phyloP scores from a whole-genome alignment of 2,888 invertebrate genomes.

The Cosmopolites sordidus region DNA sequence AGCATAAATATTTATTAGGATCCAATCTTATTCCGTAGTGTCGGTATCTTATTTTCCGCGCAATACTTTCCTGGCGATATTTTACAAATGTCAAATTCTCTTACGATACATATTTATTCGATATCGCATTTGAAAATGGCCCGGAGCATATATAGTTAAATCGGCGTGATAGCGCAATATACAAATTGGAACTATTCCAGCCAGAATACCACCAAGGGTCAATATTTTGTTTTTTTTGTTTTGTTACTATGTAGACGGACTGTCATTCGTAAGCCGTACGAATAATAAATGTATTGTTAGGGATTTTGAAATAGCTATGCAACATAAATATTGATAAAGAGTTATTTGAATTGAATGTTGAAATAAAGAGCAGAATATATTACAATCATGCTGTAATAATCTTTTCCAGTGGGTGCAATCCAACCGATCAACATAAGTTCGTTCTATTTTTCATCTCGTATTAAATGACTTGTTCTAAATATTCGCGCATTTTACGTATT shows the following conservation, averaged over 20 bases:
- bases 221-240: conserved; percentile 2
- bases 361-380: too few species aligned
- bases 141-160: conserved; percentile 9
- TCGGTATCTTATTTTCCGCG: neutral
- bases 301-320: conserved; percentile 14
- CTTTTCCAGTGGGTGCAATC: too few species aligned
- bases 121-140: conserved; percentile 16
- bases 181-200: conserved; percentile 24
- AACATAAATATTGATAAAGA: conserved; percentile 24
- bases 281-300: conserved; percentile 25
- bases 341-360: too few species aligned
- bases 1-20: neutral
- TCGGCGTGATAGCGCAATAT: conserved; percentile 22
- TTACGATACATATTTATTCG: conserved; percentile 22
- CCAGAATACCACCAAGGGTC: conserved; percentile 18
- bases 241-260: conserved; percentile 21
- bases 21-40: neutral
- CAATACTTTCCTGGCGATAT: neutral
- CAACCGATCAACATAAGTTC: too few species aligned
- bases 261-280: conserved; percentile 22
- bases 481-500: too few species aligned
- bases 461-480: too few species aligned
- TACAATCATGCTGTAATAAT: too few species aligned
- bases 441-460: too few species aligned
- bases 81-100: conserved; percentile 3